Conservation (phyloP, 1,140 invertebrate genomes). For the Eurosta solidaginis region DNA sequence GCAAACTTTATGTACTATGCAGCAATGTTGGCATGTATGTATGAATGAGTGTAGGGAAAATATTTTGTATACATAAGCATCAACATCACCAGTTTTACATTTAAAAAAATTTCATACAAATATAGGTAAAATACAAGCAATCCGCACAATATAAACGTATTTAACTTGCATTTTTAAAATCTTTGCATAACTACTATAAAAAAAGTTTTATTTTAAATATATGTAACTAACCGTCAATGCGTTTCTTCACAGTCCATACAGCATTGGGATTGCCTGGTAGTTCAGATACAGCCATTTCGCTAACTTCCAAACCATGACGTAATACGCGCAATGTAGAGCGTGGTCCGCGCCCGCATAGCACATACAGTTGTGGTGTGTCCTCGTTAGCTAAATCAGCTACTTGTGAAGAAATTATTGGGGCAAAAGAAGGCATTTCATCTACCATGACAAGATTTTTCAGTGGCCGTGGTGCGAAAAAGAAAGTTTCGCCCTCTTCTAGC, state of each 20-base stretch:
- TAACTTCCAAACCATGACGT: slow-evolving; percentile 95
- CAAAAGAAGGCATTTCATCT: slow-evolving; percentile 97
- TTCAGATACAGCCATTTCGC: slow-evolving; percentile 99
- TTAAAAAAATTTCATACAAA: slow-evolving; percentile 28
- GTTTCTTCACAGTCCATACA: slow-evolving; percentile 98
- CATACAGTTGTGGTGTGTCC: slow-evolving; percentile 97
- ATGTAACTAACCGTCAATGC: slow-evolving; percentile 72
- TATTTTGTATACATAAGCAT: background rate
- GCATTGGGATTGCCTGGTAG: slow-evolving; percentile 98
- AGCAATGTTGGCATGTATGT: background rate
- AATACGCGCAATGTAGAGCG: slow-evolving; percentile 91
- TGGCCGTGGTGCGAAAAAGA: slow-evolving; percentile 95
- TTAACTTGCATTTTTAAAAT: slow-evolving; percentile 18
- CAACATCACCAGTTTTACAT: slow-evolving; percentile 24
- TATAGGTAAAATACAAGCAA: slow-evolving; percentile 31
- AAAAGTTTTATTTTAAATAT: background rate
- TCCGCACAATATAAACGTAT: background rate
- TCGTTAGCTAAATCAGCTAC: slow-evolving; percentile 90
- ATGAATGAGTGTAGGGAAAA: background rate
- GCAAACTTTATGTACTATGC: slow-evolving; percentile 17
- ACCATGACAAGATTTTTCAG: slow-evolving; percentile 96
- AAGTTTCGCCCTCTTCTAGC: slow-evolving; percentile 97
- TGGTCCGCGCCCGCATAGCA: slow-evolving; percentile 93
- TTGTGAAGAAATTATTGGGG: slow-evolving; percentile 83
- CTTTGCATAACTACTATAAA: slow-evolving; percentile 17